Percentiles rank a stretch among this genome's conserved stretches.
Conservation (phyloP, 2,113 vertebrate genomes). For the Pseudonaja textilis region DNA sequence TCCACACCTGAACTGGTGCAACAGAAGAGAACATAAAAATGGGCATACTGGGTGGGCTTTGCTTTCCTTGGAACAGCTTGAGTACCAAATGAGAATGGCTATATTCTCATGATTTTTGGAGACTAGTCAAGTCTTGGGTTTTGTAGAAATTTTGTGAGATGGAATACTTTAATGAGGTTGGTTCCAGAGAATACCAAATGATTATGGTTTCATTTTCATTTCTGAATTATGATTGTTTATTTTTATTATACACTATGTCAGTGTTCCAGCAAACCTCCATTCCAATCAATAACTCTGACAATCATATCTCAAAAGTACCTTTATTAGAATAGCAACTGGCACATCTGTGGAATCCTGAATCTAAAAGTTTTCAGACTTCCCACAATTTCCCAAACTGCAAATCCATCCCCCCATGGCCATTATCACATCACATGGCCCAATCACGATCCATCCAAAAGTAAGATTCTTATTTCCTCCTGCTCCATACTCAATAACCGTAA, state of each 20-base stretch:
- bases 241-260: background rate
- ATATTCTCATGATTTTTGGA: background rate
- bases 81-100: background rate
- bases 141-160: background rate
- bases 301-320: too few relatives aligned
- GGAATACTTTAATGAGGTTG: background rate
- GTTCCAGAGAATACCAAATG: background rate
- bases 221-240: background rate
- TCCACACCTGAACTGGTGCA: background rate
- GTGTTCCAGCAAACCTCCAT: too few relatives aligned
- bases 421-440: too few relatives aligned
- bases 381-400: too few relatives aligned
- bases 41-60: background rate
- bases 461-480: too few relatives aligned
- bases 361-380: too few relatives aligned
- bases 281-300: too few relatives aligned
- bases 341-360: too few relatives aligned
- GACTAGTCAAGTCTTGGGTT: background rate
- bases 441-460: too few relatives aligned
- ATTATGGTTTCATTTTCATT: background rate
- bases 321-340: too few relatives aligned
- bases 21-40: background rate
- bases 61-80: background rate
- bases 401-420: too few relatives aligned
- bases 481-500: too few relatives aligned